phyloP scores from a whole-genome alignment of 2,888 invertebrate species.

The Ophraella communa region DNA sequence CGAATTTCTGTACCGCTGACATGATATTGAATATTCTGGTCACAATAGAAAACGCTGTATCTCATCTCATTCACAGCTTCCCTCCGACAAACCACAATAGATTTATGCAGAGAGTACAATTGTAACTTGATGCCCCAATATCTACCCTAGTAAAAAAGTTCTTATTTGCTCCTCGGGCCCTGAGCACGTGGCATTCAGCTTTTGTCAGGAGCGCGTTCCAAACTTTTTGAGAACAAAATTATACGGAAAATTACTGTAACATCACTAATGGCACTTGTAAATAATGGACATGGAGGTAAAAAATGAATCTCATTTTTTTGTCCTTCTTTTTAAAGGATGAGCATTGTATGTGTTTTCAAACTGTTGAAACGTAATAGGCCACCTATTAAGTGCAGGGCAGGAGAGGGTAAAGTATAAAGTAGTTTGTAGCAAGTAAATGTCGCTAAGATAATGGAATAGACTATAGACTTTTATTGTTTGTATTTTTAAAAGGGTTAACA shows the following conservation, averaged over 20 bases:
- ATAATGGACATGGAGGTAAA: constrained; percentile 24
- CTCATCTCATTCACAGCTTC: constrained; percentile 47
- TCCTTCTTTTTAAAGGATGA: constrained; percentile 6
- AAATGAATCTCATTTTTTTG: constrained; percentile 7
- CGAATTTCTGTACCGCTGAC: constrained; percentile 23
- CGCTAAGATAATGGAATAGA: no score
- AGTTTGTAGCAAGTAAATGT: neutral
- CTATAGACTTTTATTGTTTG: no score
- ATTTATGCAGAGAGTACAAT: constrained; percentile 44
- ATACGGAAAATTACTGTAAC: constrained; percentile 27
- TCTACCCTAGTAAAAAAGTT: constrained; percentile 44
- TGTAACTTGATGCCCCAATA: constrained; percentile 48
- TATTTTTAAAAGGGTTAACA: no score
- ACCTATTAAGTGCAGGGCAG: no score
- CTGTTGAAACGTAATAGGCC: constrained; percentile 9
- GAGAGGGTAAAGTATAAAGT: neutral
- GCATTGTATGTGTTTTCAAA: constrained; percentile 8
- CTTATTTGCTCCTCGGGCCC: constrained; percentile 38
- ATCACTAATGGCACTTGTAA: constrained; percentile 29
- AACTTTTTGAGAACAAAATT: constrained; percentile 30
- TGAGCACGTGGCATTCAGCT: constrained; percentile 36
- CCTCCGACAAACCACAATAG: constrained; percentile 43
- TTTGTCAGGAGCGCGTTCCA: constrained; percentile 26
- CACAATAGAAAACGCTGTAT: constrained; percentile 38
- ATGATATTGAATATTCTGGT: constrained; percentile 38